Percentiles rank a stretch among this genome's conserved stretches.
Conservation (phyloP, 92 coral and sea anemone genomes). For the Porites evermanni region DNA sequence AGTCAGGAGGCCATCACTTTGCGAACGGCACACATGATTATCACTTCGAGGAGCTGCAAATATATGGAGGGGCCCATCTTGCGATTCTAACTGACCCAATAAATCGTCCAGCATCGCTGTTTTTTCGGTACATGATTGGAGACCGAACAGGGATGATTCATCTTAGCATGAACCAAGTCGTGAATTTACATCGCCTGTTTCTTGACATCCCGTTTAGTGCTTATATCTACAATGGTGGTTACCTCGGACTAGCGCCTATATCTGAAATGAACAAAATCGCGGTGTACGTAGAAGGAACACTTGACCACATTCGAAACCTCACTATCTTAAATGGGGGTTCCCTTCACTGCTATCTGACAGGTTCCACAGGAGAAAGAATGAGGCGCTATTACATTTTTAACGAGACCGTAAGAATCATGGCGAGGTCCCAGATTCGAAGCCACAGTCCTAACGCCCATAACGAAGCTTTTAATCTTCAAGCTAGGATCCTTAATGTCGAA, state of each 20-base stretch:
- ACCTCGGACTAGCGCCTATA: constrained; percentile 88
- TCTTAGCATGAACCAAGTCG: constrained; percentile 77
- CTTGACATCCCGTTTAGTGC: constrained; percentile 95
- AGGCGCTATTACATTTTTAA: constrained; percentile 69
- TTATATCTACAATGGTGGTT: constrained; percentile 89
- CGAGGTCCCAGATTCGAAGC: constrained; percentile 80
- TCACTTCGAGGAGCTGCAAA: constrained; percentile 96
- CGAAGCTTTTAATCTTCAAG: constrained; percentile 64
- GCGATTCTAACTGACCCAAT: constrained; percentile 82
- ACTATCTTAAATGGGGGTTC: constrained; percentile 89
- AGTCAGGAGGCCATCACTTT: constrained; percentile 88
- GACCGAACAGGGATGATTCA: constrained; percentile 97
- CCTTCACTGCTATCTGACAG: constrained; percentile 87
- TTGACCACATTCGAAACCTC: constrained; percentile 88
- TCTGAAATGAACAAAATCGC: constrained; percentile 90
- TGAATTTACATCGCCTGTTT: constrained; percentile 87
- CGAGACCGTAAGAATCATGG: constrained; percentile 97
- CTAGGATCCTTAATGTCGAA: constrained; percentile 88
- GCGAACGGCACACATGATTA: constrained; percentile 88
- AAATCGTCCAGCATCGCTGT: constrained; percentile 76
- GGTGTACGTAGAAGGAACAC: constrained; percentile 88
- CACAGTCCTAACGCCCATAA: constrained; percentile 87
- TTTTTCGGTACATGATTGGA: constrained; percentile 93
- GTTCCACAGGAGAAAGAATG: constrained; percentile 75
- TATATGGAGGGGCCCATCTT: constrained; percentile 94